Percentiles rank a stretch among this genome's conserved stretches.
These are phyloP conservation scores for Cuculus canorus DNA, from an alignment of 2,797 vertebrate species.

Conservation along the genomic window DNA sequence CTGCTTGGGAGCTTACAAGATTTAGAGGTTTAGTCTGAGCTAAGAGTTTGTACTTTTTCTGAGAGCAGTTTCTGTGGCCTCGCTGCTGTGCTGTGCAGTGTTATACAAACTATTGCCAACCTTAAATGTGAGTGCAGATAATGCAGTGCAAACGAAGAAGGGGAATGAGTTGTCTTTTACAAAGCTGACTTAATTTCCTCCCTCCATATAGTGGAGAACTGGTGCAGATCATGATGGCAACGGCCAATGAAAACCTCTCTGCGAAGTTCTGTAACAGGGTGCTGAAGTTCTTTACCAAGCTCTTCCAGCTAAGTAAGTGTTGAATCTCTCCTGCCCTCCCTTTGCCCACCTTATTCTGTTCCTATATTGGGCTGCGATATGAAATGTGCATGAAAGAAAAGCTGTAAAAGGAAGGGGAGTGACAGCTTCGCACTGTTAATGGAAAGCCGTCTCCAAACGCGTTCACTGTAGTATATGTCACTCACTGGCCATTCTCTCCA, in stretches of 20 bases:
- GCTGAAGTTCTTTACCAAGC: slow-evolving; percentile 98
- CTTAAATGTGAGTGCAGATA: background rate
- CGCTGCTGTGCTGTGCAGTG: background rate
- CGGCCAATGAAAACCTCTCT: slow-evolving; percentile 95
- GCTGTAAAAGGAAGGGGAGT: background rate
- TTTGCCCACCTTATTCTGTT: background rate
- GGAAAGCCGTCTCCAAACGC: background rate
- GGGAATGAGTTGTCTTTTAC: background rate
- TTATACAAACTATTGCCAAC: background rate
- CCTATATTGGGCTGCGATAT: background rate
- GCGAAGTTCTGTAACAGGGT: slow-evolving; percentile 98
- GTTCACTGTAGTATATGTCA: background rate
- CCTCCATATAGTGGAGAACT: slow-evolving; percentile 86
- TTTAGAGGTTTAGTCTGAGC: background rate
- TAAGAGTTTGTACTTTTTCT: background rate
- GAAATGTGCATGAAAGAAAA: slow-evolving; percentile 15
- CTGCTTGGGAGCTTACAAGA: background rate
- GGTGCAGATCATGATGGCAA: slow-evolving; percentile 99
- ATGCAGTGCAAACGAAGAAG: background rate
- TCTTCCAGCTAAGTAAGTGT: slow-evolving; percentile 97
- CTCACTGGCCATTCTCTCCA: background rate
- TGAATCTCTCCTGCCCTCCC: slow-evolving; percentile 15
- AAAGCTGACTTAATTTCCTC: slow-evolving; percentile 3
- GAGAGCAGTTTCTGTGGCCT: background rate
- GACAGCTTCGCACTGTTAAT: background rate